Base-by-base conservation (phyloP, 2,113 vertebrate species). In the Malurus cyaneus region DNA sequence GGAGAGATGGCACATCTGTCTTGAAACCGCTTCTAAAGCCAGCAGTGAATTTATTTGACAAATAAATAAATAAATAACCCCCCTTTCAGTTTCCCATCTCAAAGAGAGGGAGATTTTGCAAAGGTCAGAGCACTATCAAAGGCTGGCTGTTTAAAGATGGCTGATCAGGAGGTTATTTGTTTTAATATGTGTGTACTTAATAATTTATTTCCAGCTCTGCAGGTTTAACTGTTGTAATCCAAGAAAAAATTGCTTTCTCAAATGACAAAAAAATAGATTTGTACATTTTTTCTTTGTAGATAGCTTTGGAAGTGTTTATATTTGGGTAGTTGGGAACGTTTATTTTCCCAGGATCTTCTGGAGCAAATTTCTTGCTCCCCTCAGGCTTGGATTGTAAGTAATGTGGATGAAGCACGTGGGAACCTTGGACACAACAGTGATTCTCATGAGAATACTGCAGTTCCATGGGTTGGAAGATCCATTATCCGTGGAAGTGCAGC, bases 391-490 rank as follows among this genome's bases (percentile, higher is more conserved):
- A 36, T 74, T 83, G 34, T 73, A 66, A 72, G 64, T 44, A 80
- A n/a, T 73, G 80, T 0, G 0, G 36, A 41, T 5, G 9, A 59
- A 62, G 47, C 8, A 2, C 6, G 15, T 34, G 61, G 57, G 84
- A 66, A 31, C 81, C 32, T 47, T 41, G 53, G 42, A n/a, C 21
- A 19, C 31, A 57, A 0, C 5, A 34, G 41, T 20, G 26, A 4
- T 80, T 69, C 44, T 56, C 47, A 9, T 54, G 50, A 16, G 28
- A 72, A 9, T 18, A 2, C 42, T 79, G 28, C 6, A 3, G 7
- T 71, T 74, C 18, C 46, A 14, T 42, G 32, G 64, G 11, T 44
- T 80, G 76, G 25, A 70, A 74, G 47, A 18, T 25, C 42, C 11
- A 6, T 69, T 57, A 21, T 46, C 65, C 50, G 4, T 59, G 47